A percentile compares a stretch with the other conserved stretches of the same genome.
phyloP scores from a whole-genome alignment of 2,888 invertebrate genomes.

The Zaprionus obscuricornis region DNA sequence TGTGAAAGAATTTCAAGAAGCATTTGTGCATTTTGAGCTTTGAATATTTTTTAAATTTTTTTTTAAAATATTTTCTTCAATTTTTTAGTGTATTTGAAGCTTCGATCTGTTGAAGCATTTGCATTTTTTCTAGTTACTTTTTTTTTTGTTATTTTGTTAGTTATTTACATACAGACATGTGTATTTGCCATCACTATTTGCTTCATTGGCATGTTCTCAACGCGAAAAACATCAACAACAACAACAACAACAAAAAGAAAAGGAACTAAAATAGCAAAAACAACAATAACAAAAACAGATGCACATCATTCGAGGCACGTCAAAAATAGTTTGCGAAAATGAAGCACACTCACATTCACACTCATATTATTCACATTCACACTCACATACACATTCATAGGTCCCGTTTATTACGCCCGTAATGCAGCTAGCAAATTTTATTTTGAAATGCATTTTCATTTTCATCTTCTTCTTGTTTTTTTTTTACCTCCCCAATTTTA shows the following conservation, averaged over 20 bases:
- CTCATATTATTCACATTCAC: too few species aligned
- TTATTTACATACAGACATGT: slow-evolving; percentile 27
- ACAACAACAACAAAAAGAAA: not conserved
- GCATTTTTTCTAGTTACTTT: too few species aligned
- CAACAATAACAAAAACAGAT: slow-evolving; percentile 15
- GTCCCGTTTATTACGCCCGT: slow-evolving; percentile 6
- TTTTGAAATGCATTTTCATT: slow-evolving; percentile 21
- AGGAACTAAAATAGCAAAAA: not conserved
- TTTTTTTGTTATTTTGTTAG: slow-evolving; percentile 26
- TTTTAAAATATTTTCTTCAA: too few species aligned
- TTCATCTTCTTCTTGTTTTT: slow-evolving; percentile 20
- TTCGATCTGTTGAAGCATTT: not conserved
- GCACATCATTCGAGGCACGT: slow-evolving; percentile 47
- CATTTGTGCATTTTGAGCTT: too few species aligned
- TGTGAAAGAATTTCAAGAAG: too few species aligned
- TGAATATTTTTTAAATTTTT: too few species aligned
- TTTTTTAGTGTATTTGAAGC: too few species aligned
- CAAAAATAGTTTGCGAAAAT: slow-evolving; percentile 62
- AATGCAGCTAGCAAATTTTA: slow-evolving; percentile 18
- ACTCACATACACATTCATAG: slow-evolving; percentile 5
- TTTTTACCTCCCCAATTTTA: slow-evolving; percentile 37
- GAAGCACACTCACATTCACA: slow-evolving; percentile 22
- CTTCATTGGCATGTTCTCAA: slow-evolving; percentile 31
- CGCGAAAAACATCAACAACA: slow-evolving; percentile 20
- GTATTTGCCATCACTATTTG: slow-evolving; percentile 24